phyloP scores from a whole-genome alignment of 2,888 invertebrate species.

The Drosophila fulvimacula region DNA sequence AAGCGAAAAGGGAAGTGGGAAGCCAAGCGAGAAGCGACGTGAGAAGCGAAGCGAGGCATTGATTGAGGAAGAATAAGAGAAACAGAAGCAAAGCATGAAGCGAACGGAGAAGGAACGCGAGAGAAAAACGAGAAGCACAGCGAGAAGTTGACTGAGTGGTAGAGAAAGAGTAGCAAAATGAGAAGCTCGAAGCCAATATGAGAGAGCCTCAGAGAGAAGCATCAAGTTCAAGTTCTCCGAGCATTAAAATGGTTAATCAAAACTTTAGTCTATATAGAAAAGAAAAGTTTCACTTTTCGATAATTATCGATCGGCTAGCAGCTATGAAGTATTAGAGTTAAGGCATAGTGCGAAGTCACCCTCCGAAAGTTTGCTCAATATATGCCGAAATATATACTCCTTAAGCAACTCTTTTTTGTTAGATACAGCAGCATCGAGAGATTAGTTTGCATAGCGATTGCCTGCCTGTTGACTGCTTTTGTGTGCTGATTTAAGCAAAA shows the following conservation, averaged over 20 bases:
- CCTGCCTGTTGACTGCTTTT: constrained; percentile 21
- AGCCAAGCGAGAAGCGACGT: not conserved
- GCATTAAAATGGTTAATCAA: too few relatives aligned
- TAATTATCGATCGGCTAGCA: not conserved
- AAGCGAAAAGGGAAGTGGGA: not conserved
- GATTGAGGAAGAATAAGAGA: too few relatives aligned
- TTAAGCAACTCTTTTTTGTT: not conserved
- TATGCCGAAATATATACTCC: not conserved
- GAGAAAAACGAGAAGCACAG: too few relatives aligned
- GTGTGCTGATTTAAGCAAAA: constrained; percentile 30
- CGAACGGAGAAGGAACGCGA: too few relatives aligned
- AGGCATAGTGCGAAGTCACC: not conserved
- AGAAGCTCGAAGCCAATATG: too few relatives aligned
- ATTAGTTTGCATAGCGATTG: constrained; percentile 13
- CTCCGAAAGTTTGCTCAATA: not conserved
- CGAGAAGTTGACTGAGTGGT: too few relatives aligned
- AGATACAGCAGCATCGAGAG: constrained; percentile 8
- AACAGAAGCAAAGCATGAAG: not conserved
- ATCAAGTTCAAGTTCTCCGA: too few relatives aligned
- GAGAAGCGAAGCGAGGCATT: not conserved
- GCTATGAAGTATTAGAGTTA: too few relatives aligned
- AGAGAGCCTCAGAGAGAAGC: too few relatives aligned
- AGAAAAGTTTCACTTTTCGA: not conserved
- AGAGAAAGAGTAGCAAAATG: too few relatives aligned
- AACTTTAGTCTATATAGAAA: too few relatives aligned